phyloP scores from a whole-genome alignment of 2,888 invertebrate genomes.

The Lissocephala sabroskyi region DNA sequence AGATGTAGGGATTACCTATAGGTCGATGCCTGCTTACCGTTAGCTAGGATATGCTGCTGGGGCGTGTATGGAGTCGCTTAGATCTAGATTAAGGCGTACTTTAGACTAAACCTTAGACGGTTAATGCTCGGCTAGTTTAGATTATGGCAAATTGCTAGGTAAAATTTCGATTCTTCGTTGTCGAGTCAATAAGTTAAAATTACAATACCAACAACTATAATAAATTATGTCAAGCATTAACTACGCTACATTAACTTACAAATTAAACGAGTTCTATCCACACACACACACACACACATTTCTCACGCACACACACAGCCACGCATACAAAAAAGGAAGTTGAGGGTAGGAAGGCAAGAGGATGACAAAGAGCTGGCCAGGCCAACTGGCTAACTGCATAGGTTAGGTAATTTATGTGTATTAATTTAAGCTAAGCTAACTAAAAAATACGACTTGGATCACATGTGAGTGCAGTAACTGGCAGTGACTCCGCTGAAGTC shows the following conservation, averaged over 20 bases:
- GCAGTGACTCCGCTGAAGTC: slow-evolving; percentile 9
- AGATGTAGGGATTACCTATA: too few species aligned
- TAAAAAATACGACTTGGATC: slow-evolving; percentile 69
- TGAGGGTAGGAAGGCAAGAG: background rate
- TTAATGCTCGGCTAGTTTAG: background rate
- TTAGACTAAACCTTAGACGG: too few species aligned
- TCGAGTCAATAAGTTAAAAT: slow-evolving; percentile 43
- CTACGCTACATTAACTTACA: slow-evolving; percentile 41
- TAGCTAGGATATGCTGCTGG: slow-evolving; percentile 2
- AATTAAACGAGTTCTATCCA: slow-evolving; percentile 26
- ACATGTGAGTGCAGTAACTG: slow-evolving; percentile 54
- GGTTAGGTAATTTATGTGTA: slow-evolving; percentile 31
- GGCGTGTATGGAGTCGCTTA: too few species aligned
- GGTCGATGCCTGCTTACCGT: background rate
- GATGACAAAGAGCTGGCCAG: background rate
- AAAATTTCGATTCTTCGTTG: slow-evolving; percentile 21
- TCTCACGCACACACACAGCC: slow-evolving; percentile 14
- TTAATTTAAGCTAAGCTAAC: slow-evolving; percentile 57
- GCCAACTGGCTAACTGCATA: too few species aligned
- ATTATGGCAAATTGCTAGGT: slow-evolving; percentile 58
- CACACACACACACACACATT: slow-evolving; percentile 21
- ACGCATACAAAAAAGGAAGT: slow-evolving; percentile 16
- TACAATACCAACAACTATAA: slow-evolving; percentile 63
- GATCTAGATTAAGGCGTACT: too few species aligned
- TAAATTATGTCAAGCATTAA: slow-evolving; percentile 60